phyloP scores from a whole-genome alignment of 2,888 invertebrate genomes.

The Caenorhabditis afra region DNA sequence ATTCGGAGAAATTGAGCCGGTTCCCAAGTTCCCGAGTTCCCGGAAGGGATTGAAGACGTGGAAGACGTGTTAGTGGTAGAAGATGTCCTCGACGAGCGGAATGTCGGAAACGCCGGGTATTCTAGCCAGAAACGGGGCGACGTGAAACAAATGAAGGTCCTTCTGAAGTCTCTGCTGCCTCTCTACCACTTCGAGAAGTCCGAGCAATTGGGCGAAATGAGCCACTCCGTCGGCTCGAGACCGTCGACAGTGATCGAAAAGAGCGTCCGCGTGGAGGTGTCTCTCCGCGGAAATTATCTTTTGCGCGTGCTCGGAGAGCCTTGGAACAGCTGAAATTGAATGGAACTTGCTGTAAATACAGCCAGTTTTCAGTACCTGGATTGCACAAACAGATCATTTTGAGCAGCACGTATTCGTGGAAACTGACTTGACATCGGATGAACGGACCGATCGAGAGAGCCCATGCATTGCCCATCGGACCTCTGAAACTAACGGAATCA shows the following conservation, averaged over 20 bases:
- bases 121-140: slow-evolving; percentile 7
- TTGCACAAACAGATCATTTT: slow-evolving; percentile 48
- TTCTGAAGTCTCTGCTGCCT: slow-evolving; percentile 34
- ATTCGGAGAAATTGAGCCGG: too few species aligned
- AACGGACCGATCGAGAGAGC: slow-evolving; percentile 43
- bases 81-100: slow-evolving; percentile 21
- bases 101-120: slow-evolving; percentile 2
- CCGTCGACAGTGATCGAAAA: slow-evolving; percentile 30
- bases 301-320: slow-evolving; percentile 44
- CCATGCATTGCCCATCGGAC: too few species aligned
- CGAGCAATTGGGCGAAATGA: slow-evolving; percentile 24
- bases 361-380: slow-evolving; percentile 41
- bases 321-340: slow-evolving; percentile 29
- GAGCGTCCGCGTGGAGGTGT: slow-evolving; percentile 16
- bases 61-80: slow-evolving; percentile 26
- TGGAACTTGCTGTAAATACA: background rate
- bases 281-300: slow-evolving; percentile 7
- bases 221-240: slow-evolving; percentile 7
- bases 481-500: slow-evolving; percentile 35
- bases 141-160: slow-evolving; percentile 28
- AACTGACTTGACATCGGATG: slow-evolving; percentile 31
- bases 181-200: slow-evolving; percentile 23
- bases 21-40: too few species aligned
- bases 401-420: slow-evolving; percentile 32
- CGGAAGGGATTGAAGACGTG: too few species aligned